Percentiles rank a stretch among this genome's conserved stretches.
phyloP scores from a whole-genome alignment of 2,113 vertebrate genomes.

The Tachuris rubrigastra region DNA sequence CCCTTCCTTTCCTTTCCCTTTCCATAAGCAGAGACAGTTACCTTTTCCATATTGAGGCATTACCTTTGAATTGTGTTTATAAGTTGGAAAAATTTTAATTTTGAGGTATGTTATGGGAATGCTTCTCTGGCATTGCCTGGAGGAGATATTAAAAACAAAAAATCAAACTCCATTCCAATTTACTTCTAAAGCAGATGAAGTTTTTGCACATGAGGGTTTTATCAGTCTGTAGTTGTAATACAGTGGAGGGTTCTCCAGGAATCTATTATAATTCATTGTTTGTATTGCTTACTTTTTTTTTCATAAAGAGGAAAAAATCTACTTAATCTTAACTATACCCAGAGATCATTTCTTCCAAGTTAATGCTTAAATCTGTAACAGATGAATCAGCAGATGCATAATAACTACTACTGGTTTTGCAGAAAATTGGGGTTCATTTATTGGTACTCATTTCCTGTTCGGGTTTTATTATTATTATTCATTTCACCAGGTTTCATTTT shows the following conservation, averaged over 20 bases:
- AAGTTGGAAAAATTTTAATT: not conserved
- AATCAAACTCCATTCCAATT: not conserved
- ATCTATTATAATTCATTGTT: not conserved
- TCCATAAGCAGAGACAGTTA: not conserved
- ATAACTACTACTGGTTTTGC: not conserved
- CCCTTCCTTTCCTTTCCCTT: not conserved
- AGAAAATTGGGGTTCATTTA: not conserved
- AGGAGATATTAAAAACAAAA: constrained; percentile 2
- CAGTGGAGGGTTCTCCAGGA: not conserved
- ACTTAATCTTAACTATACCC: not conserved
- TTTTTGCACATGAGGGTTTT: not conserved
- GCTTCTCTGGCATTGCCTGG: not conserved
- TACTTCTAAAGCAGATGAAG: not conserved
- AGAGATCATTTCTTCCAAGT: not conserved
- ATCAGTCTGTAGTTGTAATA: not conserved
- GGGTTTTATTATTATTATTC: not conserved
- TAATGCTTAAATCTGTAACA: not conserved
- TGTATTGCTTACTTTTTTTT: not conserved
- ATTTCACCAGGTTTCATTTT: not conserved
- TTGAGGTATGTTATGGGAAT: not conserved
- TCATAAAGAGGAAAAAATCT: not conserved
- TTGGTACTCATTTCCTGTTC: not conserved
- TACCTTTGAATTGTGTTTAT: not conserved
- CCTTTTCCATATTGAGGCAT: not conserved
- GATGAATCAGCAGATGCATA: not conserved